These are phyloP conservation scores for Copidosoma aretas DNA, from an alignment of 2,888 invertebrate species.

Conservation along the genomic window DNA sequence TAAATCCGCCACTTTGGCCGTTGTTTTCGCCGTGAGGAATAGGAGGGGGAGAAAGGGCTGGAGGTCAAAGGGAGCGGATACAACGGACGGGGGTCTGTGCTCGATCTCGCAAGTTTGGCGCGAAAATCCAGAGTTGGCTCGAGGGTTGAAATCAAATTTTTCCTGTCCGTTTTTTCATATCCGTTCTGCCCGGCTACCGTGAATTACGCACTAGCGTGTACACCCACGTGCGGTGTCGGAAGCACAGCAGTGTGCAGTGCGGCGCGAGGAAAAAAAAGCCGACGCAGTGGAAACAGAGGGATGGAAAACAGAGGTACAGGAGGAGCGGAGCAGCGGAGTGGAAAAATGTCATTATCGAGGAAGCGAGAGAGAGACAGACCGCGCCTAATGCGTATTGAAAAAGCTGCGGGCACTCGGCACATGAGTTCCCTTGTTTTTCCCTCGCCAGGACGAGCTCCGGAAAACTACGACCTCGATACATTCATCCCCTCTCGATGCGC, in stretches of 20 bases:
- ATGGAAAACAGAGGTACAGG: conserved; percentile 24
- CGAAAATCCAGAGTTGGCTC: no score
- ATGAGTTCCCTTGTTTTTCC: not conserved
- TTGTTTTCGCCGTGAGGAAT: no score
- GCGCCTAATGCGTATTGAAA: conserved; percentile 47
- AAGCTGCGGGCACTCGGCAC: conserved; percentile 37
- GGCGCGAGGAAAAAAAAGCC: not conserved
- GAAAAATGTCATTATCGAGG: conserved; percentile 56
- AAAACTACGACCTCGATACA: conserved; percentile 26
- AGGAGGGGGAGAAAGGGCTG: no score
- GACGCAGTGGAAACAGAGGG: conserved; percentile 13
- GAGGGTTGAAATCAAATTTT: no score
- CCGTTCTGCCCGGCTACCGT: not conserved
- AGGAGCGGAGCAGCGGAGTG: conserved; percentile 42
- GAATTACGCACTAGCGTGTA: not conserved
- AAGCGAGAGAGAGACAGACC: conserved; percentile 45
- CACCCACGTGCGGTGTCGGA: not conserved
- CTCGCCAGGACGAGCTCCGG: not conserved
- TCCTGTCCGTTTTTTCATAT: conserved; percentile 14
- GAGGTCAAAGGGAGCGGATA: no score
- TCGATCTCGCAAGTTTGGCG: no score
- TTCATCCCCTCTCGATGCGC: conserved; percentile 3
- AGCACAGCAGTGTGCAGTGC: not conserved
- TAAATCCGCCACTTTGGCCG: no score
- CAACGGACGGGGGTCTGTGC: no score